Conservation (phyloP, 2,888 invertebrate genomes). For the Celastrina argiolus region DNA sequence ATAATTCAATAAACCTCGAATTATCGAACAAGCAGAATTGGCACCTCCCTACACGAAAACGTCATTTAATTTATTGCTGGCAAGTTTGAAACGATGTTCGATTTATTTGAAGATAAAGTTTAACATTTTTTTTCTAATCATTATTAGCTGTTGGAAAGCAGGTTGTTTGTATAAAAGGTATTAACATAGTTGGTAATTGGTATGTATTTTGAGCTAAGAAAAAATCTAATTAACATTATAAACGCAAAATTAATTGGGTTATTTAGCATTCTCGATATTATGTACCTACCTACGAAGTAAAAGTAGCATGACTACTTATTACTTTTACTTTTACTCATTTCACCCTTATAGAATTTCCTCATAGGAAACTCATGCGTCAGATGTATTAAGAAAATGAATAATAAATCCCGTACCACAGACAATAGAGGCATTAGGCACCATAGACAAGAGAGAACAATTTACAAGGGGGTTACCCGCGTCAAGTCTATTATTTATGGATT, state of each 20-base stretch:
- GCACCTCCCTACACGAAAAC: conserved; percentile 54
- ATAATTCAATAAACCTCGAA: conserved; percentile 65
- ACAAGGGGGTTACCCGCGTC: conserved; percentile 65
- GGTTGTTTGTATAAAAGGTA: neutral
- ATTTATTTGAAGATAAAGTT: neutral
- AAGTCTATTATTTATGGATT: conserved; percentile 78
- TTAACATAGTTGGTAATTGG: neutral
- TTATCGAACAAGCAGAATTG: conserved; percentile 62
- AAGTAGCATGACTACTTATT: conserved; percentile 13
- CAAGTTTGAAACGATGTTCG: neutral
- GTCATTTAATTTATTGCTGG: conserved; percentile 50
- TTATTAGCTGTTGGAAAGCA: too few relatives aligned
- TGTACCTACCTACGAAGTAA: neutral
- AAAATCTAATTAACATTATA: too few relatives aligned
- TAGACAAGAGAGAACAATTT: conserved; percentile 61
- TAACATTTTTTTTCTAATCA: neutral
- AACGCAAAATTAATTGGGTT: too few relatives aligned
- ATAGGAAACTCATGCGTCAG: conserved; percentile 58
- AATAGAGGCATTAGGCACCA: conserved; percentile 72
- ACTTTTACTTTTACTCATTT: conserved; percentile 32
- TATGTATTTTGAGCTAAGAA: neutral
- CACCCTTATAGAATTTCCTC: conserved; percentile 40
- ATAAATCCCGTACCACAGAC: conserved; percentile 71
- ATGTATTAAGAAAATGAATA: conserved; percentile 73
- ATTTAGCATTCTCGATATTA: neutral